These are phyloP conservation scores for Rotaria magnacalcarata DNA, from an alignment of 2,888 invertebrate species.

Conservation along the genomic window DNA sequence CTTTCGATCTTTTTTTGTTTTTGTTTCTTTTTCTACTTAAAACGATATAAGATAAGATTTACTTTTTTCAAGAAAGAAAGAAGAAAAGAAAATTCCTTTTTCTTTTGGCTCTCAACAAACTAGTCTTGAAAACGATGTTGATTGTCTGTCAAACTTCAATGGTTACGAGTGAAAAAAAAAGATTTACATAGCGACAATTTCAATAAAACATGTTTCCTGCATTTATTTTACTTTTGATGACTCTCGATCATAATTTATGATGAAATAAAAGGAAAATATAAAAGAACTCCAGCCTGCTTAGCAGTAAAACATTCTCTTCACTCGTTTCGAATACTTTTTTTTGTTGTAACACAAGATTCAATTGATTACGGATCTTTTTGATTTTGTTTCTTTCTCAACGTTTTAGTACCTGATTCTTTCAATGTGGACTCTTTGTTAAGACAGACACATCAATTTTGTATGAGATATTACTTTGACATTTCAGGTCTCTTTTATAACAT, in stretches of 20 bases:
- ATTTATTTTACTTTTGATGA: not conserved
- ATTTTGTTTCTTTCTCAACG: not conserved
- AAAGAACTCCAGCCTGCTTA: not conserved
- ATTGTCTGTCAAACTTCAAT: not conserved
- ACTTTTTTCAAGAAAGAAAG: not conserved
- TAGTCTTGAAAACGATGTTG: not conserved
- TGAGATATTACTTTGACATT: not conserved
- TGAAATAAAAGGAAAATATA: not conserved
- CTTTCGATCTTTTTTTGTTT: not conserved
- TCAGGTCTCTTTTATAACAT: not conserved
- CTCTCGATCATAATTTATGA: constrained; percentile 11
- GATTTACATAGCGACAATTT: not conserved
- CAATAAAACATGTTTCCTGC: not conserved
- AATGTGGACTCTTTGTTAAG: too few relatives aligned
- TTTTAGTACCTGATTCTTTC: not conserved
- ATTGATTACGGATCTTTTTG: not conserved
- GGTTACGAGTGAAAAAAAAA: not conserved
- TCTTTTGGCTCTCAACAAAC: not conserved
- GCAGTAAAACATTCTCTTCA: not conserved
- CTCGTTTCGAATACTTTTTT: too few relatives aligned
- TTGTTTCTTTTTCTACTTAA: not conserved
- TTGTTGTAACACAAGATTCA: not conserved
- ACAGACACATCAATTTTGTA: too few relatives aligned
- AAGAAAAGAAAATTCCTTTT: not conserved
- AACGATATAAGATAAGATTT: not conserved